A percentile compares a stretch with the other conserved stretches of the same genome.
phyloP scores from a whole-genome alignment of 2,797 vertebrate species.

The Malurus leucopterus region DNA sequence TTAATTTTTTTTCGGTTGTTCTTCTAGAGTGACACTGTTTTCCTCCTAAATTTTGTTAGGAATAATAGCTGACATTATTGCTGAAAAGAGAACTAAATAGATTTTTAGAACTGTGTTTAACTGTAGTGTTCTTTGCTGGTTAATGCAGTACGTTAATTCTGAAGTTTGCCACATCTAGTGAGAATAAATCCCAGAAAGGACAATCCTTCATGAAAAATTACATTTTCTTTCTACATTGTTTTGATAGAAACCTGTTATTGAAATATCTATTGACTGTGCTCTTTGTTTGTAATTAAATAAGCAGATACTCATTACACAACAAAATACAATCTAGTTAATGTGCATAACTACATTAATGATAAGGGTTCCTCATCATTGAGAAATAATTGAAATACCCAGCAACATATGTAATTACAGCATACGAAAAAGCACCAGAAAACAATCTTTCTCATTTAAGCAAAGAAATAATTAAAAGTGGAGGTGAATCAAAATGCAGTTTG shows the following conservation, averaged over 20 bases:
- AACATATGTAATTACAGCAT: neutral
- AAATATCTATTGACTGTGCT: neutral
- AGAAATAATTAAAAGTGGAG: neutral
- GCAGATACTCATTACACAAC: neutral
- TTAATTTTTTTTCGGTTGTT: neutral
- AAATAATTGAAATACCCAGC: neutral
- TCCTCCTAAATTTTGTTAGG: neutral
- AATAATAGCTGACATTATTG: neutral
- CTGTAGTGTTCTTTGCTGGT: neutral
- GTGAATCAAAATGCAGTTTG: neutral
- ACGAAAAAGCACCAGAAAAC: neutral
- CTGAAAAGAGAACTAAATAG: neutral
- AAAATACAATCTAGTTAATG: constrained; percentile 39
- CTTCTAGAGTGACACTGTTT: neutral
- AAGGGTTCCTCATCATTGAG: neutral
- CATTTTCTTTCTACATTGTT: neutral
- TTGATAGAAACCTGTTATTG: neutral
- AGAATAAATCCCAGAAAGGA: neutral
- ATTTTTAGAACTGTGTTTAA: neutral
- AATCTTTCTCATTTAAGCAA: neutral
- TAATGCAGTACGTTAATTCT: neutral
- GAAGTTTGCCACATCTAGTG: neutral
- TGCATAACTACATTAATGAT: neutral
- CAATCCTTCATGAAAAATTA: neutral
- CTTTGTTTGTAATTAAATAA: constrained; percentile 7